A percentile compares a stretch with the other conserved stretches of the same genome.
Conservation (phyloP, 2,113 vertebrate species). For the Planiliza haematocheilus region DNA sequence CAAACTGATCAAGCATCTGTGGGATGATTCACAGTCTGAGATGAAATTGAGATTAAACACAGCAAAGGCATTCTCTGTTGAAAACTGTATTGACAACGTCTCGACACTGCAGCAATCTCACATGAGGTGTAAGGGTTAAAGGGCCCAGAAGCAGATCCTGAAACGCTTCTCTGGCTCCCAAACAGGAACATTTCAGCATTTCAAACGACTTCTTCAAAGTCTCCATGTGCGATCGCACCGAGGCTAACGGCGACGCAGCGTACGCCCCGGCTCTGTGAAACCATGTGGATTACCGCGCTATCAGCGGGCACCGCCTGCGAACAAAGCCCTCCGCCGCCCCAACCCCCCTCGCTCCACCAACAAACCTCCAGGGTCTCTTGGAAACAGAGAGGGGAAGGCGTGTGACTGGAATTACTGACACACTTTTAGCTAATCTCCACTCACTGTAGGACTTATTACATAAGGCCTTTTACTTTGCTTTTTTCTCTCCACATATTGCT, state of each 20-base stretch:
- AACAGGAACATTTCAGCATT: conserved; percentile 17
- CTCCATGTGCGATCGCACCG: conserved; percentile 42
- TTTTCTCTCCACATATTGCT: conserved; percentile 5
- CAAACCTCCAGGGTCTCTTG: conserved; percentile 58
- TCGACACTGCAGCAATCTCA: not conserved
- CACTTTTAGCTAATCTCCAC: conserved; percentile 71
- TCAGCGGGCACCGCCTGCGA: conserved; percentile 42
- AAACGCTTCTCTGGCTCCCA: conserved; percentile 8
- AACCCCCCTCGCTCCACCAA: conserved; percentile 29
- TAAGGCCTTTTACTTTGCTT: conserved; percentile 21
- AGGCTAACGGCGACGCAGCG: conserved; percentile 28
- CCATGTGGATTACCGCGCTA: conserved; percentile 50
- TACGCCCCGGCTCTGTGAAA: conserved; percentile 31
- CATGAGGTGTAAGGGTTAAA: conserved; percentile 32
- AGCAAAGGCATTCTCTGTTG: not conserved
- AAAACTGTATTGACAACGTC: conserved; percentile 9
- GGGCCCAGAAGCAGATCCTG: not conserved
- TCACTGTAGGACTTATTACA: conserved; percentile 57
- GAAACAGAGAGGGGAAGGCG: conserved; percentile 48
- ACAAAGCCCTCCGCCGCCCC: conserved; percentile 56
- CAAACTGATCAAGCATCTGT: too few species aligned
- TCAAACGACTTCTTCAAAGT: conserved; percentile 32
- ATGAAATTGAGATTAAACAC: conserved; percentile 25
- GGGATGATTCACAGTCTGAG: conserved; percentile 28
- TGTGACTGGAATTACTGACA: conserved; percentile 76